Evolutionary conservation across 1,140 invertebrate genomes (phyloP).

Genomic region (Nylanderia fulva): DNA sequence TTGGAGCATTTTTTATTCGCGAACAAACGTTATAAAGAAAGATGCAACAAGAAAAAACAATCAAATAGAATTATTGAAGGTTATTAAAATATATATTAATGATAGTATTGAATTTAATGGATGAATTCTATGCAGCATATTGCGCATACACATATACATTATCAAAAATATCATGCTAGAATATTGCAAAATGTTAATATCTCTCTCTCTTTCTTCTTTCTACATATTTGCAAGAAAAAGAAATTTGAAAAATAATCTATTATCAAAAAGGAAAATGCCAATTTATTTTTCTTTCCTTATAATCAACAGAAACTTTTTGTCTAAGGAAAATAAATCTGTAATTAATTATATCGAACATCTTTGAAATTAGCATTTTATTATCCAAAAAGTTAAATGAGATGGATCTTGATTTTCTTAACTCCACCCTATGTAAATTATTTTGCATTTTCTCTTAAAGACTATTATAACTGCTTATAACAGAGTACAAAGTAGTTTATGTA

Average conservation of each 20-base stretch:
- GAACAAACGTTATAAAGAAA: background rate
- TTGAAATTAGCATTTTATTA: background rate
- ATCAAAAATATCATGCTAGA: background rate
- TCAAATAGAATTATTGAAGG: background rate
- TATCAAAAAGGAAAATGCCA: background rate
- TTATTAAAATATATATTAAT: background rate
- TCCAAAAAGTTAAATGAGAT: conserved; percentile 9
- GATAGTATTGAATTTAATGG: background rate
- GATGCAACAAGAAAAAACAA: background rate
- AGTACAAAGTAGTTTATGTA: background rate
- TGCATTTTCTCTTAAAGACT: background rate
- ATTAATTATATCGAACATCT: background rate
- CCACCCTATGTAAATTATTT: background rate
- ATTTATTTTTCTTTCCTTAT: background rate
- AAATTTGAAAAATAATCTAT: background rate
- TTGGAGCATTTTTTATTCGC: background rate
- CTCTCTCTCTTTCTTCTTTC: too few relatives aligned
- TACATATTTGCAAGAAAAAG: too few relatives aligned
- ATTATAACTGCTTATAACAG: background rate
- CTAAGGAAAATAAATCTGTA: background rate
- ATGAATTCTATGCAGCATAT: background rate
- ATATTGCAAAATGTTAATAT: background rate
- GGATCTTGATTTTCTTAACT: background rate
- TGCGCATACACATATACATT: too few relatives aligned
- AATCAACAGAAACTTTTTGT: background rate